Percentiles rank a stretch among this genome's conserved stretches.
These are phyloP conservation scores for Heterodera carotae DNA, from an alignment of 1,140 invertebrate species.

Conservation along the genomic window DNA sequence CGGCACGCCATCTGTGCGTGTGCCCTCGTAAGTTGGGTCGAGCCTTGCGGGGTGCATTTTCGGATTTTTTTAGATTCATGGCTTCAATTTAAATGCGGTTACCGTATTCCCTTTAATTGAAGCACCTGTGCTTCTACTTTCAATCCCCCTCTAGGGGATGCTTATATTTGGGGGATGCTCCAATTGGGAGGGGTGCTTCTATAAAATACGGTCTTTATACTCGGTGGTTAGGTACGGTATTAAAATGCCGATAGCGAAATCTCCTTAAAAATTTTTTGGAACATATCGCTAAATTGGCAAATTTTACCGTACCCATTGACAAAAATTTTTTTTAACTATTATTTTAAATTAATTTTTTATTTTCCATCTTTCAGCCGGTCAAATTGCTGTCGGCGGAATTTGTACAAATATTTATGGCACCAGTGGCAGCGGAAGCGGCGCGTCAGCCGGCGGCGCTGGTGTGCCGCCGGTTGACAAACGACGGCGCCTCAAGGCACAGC, in stretches of 20 bases:
- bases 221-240: too few relatives aligned
- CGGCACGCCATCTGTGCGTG: conserved; percentile 41
- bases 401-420: conserved; percentile 41
- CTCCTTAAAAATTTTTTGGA: too few relatives aligned
- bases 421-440: neutral
- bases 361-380: conserved; percentile 40
- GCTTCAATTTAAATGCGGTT: too few relatives aligned
- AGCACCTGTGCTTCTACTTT: too few relatives aligned
- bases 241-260: too few relatives aligned
- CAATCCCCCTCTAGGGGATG: too few relatives aligned
- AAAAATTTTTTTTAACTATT: neutral
- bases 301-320: neutral
- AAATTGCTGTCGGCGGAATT: conserved; percentile 53
- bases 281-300: too few relatives aligned
- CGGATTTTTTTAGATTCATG: neutral
- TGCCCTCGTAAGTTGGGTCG: conserved; percentile 48
- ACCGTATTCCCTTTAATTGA: too few relatives aligned
- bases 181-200: too few relatives aligned
- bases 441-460: neutral
- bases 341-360: neutral
- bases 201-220: too few relatives aligned
- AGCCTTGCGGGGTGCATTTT: too few relatives aligned
- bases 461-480: neutral
- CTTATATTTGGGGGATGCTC: too few relatives aligned
- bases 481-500: neutral